phyloP scores from a whole-genome alignment of 2,888 invertebrate genomes.

The Polyommatus iphigenia region DNA sequence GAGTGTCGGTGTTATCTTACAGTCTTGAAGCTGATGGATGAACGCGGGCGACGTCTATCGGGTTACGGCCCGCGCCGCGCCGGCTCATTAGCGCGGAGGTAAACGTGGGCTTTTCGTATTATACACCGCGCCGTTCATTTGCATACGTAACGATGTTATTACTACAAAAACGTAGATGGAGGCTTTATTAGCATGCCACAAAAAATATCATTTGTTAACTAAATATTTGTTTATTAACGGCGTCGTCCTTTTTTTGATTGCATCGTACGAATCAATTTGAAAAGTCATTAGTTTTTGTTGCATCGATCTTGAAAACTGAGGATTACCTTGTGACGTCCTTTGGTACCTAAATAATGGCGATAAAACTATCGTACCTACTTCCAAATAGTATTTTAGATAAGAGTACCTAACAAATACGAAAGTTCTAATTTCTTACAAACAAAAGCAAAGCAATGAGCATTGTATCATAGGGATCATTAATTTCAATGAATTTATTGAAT shows the following conservation, averaged over 20 bases:
- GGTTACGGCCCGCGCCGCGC: conserved; percentile 54
- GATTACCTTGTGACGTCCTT: neutral
- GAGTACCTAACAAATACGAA: neutral
- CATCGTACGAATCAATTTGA: conserved; percentile 21
- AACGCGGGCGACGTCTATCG: conserved; percentile 47
- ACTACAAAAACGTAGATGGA: conserved; percentile 21
- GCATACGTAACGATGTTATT: conserved; percentile 34
- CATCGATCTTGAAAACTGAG: neutral
- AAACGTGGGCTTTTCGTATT: conserved; percentile 31
- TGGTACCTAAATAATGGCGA: neutral
- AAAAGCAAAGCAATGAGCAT: conserved; percentile 22
- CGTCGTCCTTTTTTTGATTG: conserved; percentile 6
- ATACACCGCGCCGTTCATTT: conserved; percentile 33
- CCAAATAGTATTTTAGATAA: neutral
- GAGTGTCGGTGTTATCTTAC: conserved; percentile 42
- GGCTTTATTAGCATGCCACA: conserved; percentile 23
- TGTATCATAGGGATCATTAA: conserved; percentile 26
- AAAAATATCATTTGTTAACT: conserved; percentile 26
- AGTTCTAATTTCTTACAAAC: neutral
- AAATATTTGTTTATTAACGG: conserved; percentile 23
- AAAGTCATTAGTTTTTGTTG: conserved; percentile 16
- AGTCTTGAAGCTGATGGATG: conserved; percentile 51
- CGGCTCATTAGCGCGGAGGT: conserved; percentile 63
- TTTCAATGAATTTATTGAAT: conserved; percentile 25
- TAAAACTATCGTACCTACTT: neutral